Evolutionary conservation across 2,113 vertebrate species (phyloP).

Genomic region (Lepus americanus): DNA sequence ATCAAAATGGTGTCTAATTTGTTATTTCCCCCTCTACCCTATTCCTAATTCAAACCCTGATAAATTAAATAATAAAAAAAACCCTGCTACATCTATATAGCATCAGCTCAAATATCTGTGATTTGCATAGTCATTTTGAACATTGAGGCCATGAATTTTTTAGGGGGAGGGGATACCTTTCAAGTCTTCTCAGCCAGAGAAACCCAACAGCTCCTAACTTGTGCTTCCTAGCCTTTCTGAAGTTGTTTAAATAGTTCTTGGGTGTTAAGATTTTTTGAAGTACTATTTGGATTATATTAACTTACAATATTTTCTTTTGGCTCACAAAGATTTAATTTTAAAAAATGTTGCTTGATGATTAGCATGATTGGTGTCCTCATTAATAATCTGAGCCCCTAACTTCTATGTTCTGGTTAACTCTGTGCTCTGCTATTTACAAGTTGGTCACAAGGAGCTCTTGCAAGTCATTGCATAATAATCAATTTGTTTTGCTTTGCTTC

Average conservation of each 20-base stretch:
- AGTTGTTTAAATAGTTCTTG: slow-evolving; percentile 54
- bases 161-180: neutral
- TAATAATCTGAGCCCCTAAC: slow-evolving; percentile 72
- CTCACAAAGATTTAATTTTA: slow-evolving; percentile 63
- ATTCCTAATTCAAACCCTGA: slow-evolving; percentile 8
- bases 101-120: slow-evolving; percentile 2
- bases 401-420: slow-evolving; percentile 66
- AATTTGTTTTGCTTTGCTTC: slow-evolving; percentile 86
- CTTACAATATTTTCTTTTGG: slow-evolving; percentile 66
- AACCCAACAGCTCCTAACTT: neutral
- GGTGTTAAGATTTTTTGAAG: slow-evolving; percentile 69
- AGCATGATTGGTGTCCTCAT: slow-evolving; percentile 69
- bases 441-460: slow-evolving; percentile 61
- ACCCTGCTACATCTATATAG: neutral
- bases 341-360: slow-evolving; percentile 68
- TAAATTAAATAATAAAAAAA: slow-evolving; percentile 36
- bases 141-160: slow-evolving; percentile 43
- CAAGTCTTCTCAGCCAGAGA: slow-evolving; percentile 49
- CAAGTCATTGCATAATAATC: slow-evolving; percentile 84
- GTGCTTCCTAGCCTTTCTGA: neutral
- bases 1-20: slow-evolving; percentile 8
- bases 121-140: slow-evolving; percentile 50
- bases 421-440: slow-evolving; percentile 72
- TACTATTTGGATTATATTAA: slow-evolving; percentile 65
- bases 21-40: neutral